Conservation (phyloP, 1,140 invertebrate species). For the Camponotus vicinus region DNA sequence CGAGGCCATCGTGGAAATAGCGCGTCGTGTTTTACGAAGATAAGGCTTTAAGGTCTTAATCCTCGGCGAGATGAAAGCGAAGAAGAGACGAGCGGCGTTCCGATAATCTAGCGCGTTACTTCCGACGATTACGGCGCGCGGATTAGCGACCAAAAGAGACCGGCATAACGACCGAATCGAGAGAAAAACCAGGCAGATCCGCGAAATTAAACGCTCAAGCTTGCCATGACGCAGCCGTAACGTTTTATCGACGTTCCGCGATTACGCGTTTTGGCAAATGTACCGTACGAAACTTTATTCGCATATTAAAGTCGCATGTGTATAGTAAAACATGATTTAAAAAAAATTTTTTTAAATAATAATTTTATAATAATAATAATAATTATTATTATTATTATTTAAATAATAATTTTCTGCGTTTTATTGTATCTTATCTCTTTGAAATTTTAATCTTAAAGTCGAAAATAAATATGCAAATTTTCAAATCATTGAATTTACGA, state of each 20-base stretch:
- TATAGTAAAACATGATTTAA: not conserved
- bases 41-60: conserved; percentile 75
- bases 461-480: not conserved
- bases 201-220: conserved; percentile 60
- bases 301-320: not conserved
- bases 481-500: conserved; percentile 3
- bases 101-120: conserved; percentile 67
- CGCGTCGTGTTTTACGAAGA: conserved; percentile 70
- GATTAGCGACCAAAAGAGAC: conserved; percentile 51
- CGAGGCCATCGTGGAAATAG: conserved; percentile 25
- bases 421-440: no score
- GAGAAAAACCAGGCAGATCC: conserved; percentile 5
- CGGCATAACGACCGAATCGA: conserved; percentile 4
- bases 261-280: conserved; percentile 32
- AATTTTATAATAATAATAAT: no score
- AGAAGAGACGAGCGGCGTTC: conserved; percentile 30
- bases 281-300: not conserved
- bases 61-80: conserved; percentile 59
- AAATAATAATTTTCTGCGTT: no score
- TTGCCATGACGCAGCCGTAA: conserved; percentile 43
- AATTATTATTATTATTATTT: no score
- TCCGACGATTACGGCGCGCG: conserved; percentile 45
- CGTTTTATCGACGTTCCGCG: conserved; percentile 21
- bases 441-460: not conserved
- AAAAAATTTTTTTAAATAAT: not conserved